Percentiles rank a stretch among this genome's conserved stretches.
phyloP scores from a whole-genome alignment of 2,888 invertebrate species.

The Autographa pulchrina region DNA sequence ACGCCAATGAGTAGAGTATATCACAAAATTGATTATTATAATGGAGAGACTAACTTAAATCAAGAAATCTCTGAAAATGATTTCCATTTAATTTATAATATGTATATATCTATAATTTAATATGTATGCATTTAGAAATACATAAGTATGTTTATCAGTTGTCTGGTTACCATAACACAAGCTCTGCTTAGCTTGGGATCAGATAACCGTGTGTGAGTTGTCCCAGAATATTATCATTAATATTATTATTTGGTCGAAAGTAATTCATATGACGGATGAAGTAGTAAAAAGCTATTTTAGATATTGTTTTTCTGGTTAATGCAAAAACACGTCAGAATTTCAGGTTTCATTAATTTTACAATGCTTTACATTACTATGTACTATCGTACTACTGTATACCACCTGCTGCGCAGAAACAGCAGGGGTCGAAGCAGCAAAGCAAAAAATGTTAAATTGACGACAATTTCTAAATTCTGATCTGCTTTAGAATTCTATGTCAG shows the following conservation, averaged over 20 bases:
- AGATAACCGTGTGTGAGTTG: too few relatives aligned
- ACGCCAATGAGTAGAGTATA: neutral
- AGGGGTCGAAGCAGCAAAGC: neutral
- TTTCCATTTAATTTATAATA: too few relatives aligned
- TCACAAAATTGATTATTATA: neutral
- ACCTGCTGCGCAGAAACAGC: neutral
- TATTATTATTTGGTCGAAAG: neutral
- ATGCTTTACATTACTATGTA: neutral
- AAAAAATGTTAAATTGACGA: neutral
- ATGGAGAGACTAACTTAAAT: neutral
- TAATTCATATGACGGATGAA: neutral
- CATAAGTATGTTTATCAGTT: too few relatives aligned
- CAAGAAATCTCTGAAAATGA: neutral
- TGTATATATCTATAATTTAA: too few relatives aligned
- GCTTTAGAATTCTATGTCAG: neutral
- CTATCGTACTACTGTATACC: neutral
- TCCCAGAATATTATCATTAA: too few relatives aligned
- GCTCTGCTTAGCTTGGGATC: too few relatives aligned
- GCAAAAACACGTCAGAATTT: neutral
- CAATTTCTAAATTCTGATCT: neutral
- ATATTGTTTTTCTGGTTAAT: too few relatives aligned
- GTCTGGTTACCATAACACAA: too few relatives aligned
- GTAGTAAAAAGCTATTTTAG: too few relatives aligned
- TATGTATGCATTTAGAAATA: too few relatives aligned
- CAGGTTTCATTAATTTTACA: neutral